Evolutionary conservation across 64 coral and sea anemone species (phyloP).

Genomic region (Stylophora pistillata): DNA sequence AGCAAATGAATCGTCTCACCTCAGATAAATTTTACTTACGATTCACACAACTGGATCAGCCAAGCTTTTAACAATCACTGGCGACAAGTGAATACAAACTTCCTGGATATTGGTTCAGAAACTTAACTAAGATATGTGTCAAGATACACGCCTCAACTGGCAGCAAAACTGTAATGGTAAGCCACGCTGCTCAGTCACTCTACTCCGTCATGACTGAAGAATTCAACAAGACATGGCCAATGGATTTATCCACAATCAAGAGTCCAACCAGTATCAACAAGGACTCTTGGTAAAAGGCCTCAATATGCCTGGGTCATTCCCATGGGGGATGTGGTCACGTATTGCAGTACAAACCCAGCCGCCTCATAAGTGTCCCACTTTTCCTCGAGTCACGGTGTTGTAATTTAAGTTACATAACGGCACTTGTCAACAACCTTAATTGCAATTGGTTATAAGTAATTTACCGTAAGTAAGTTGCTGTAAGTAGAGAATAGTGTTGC

Average conservation of each 20-base stretch:
- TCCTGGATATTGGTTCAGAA: conserved; percentile 2
- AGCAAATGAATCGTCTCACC: not conserved
- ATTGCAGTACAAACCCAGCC: not conserved
- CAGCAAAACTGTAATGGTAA: not conserved
- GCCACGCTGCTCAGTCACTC: not conserved
- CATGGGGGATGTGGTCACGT: not conserved
- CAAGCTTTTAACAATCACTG: not conserved
- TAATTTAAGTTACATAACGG: no score
- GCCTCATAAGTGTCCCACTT: not conserved
- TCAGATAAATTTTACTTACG: not conserved
- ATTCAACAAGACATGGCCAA: not conserved
- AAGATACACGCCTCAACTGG: not conserved
- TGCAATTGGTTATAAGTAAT: no score
- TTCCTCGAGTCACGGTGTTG: not conserved
- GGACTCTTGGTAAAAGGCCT: not conserved
- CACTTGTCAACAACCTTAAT: no score
- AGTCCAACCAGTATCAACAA: not conserved
- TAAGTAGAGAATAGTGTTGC: no score
- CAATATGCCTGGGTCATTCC: not conserved
- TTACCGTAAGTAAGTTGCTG: no score
- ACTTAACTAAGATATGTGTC: not conserved
- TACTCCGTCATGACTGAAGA: not conserved
- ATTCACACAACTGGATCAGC: not conserved
- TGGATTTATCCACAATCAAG: not conserved
- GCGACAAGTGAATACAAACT: not conserved